phyloP scores from a whole-genome alignment of 2,888 invertebrate genomes.

The Selenia dentaria region DNA sequence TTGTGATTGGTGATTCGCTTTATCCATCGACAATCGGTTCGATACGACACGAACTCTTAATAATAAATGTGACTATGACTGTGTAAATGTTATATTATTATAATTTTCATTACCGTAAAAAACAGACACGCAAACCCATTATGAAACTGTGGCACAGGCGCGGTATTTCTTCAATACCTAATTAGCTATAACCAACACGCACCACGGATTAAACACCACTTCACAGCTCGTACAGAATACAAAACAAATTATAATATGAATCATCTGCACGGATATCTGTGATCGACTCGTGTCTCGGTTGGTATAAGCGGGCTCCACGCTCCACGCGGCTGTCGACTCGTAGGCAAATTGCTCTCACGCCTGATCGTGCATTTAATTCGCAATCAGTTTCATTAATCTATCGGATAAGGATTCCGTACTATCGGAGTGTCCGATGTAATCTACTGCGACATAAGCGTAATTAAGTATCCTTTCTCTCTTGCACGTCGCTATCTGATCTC shows the following conservation, averaged over 20 bases:
- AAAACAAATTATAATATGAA: background rate
- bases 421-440: slow-evolving; percentile 18
- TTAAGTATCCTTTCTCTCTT: slow-evolving; percentile 27
- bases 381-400: slow-evolving; percentile 18
- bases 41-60: no score
- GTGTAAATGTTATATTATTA: no score
- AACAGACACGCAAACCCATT: no score
- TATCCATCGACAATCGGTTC: no score
- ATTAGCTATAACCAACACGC: no score
- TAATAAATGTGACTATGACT: no score
- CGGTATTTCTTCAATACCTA: no score
- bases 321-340: background rate
- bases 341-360: background rate
- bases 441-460: slow-evolving; percentile 26
- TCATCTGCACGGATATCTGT: background rate
- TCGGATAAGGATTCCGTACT: slow-evolving; percentile 10
- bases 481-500: slow-evolving; percentile 20
- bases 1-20: no score
- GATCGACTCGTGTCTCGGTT: slow-evolving; percentile 7
- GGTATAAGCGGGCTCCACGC: slow-evolving; percentile 1
- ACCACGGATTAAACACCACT: no score
- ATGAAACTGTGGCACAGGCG: no score
- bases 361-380: background rate
- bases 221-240: background rate
- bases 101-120: no score